Conservation (phyloP, 2,888 invertebrate genomes). For the Entomobrya proxima region DNA sequence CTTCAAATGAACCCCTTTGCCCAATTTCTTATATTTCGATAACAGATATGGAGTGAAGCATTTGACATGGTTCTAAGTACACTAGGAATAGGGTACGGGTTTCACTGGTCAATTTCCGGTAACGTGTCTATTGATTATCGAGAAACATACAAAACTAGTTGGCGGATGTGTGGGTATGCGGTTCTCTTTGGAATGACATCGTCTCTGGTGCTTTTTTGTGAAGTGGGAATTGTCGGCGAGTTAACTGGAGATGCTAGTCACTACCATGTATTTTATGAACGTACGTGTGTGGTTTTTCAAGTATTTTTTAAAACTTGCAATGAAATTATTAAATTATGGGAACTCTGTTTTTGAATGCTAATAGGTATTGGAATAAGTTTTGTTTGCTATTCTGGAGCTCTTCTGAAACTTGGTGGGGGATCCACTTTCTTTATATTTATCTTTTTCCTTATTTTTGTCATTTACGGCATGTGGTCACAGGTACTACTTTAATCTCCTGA, state of each 20-base stretch:
- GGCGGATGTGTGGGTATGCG: conserved; percentile 49
- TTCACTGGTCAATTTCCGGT: conserved; percentile 40
- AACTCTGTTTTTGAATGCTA: not conserved
- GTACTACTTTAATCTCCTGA: not conserved
- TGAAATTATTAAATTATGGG: not conserved
- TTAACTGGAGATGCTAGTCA: conserved; percentile 16
- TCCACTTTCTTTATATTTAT: not conserved
- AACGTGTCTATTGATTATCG: conserved; percentile 41
- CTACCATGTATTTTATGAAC: conserved; percentile 40
- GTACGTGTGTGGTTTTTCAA: not conserved
- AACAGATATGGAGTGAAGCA: conserved; percentile 68
- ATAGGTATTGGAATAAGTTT: conserved; percentile 63
- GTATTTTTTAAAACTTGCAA: not conserved
- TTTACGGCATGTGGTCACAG: conserved; percentile 61
- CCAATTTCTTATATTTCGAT: too few relatives aligned
- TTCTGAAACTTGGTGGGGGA: conserved; percentile 38
- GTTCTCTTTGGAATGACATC: conserved; percentile 45
- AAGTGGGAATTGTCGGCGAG: conserved; percentile 64
- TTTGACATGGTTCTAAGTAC: conserved; percentile 68
- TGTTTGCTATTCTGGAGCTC: conserved; percentile 60
- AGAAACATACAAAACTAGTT: conserved; percentile 46
- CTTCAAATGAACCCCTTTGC: not conserved
- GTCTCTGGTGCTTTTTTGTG: conserved; percentile 54
- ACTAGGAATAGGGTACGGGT: conserved; percentile 60
- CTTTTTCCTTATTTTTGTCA: conserved; percentile 17